Evolutionary conservation across 2,888 invertebrate species (phyloP), one percentile per base, ranked within the genome.

Genomic region (Galerucella nymphaeae): DNA sequence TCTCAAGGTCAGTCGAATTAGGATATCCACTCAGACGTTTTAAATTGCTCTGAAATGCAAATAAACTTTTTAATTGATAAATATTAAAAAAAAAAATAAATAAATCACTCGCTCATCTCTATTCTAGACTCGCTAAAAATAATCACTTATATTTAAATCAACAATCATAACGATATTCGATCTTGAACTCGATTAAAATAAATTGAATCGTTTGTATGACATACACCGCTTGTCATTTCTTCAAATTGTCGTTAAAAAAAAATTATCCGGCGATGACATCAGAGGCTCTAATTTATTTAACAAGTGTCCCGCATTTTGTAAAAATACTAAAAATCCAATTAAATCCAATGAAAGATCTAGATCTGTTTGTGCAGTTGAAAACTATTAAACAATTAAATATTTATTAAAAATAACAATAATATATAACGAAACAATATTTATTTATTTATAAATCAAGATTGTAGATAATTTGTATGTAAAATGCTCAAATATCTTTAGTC

Each of bases 221-320:
- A 16, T 48, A 48, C 13, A 10, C 53, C 16, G 53, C 16, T 16
- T 18, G 53, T 53, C 53, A 18, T 8, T 53, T 18, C 53, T 53
- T 53, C 16, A 16, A 53, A 53, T 53, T 4, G 16, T 53, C 16
- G 16, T 53, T 18, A 53, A 53, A 53, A 53, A n/a, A 53, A 53
- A 53, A 53, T 53, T 16, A 16, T 53, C 16, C 2, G 9, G 1
- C 53, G 53, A 53, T 53, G 53, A 53, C 18, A 18, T 53, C 53
- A 53, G 53, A 16, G 16, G 10, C 16, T 53, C 1, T 16, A 53
- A 53, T 6, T 10, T 6, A 48, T 53, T 53, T 53, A 53, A 9
- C 9, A 18, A 16, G 16, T 53, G 59, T 59, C 59, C 59, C 59
- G 59, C 59, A 59, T 59, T 59, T 59, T 11, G 38, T 38, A 59